A percentile compares a stretch with the other conserved stretches of the same genome.
Evolutionary conservation across 2,888 invertebrate genomes (phyloP).

Genomic region (Drosophila longiperda): DNA sequence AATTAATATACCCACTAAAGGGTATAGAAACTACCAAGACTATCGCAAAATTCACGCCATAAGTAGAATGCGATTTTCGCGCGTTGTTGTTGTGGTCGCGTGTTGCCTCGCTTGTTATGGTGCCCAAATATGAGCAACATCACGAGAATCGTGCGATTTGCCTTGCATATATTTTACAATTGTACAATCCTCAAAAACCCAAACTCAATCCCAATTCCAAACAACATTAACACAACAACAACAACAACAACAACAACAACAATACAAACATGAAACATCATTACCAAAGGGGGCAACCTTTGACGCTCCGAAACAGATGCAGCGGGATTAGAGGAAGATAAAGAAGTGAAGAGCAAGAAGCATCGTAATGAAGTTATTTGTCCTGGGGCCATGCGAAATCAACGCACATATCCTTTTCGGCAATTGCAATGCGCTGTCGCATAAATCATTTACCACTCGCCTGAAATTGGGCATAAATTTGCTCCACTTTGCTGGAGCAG

Average conservation of each 20-base stretch:
- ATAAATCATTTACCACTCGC: conserved; percentile 80
- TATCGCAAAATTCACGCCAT: conserved; percentile 79
- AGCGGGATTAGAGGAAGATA: background rate
- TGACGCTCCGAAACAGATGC: conserved; percentile 1
- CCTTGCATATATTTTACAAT: conserved; percentile 81
- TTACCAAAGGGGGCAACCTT: conserved; percentile 60
- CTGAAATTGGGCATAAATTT: conserved; percentile 81
- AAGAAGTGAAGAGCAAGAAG: conserved; percentile 8
- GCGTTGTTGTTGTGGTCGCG: conserved; percentile 68
- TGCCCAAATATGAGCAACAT: conserved; percentile 84
- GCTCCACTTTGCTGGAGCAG: conserved; percentile 68
- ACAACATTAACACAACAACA: conserved; percentile 14
- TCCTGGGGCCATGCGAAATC: conserved; percentile 78
- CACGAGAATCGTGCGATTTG: conserved; percentile 83
- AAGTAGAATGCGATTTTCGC: conserved; percentile 81
- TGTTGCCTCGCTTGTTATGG: conserved; percentile 78
- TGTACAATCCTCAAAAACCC: conserved; percentile 64
- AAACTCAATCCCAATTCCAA: conserved; percentile 51
- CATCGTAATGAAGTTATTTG: conserved; percentile 78
- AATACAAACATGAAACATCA: conserved; percentile 67
- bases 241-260: conserved; percentile 37
- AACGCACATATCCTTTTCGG: conserved; percentile 81
- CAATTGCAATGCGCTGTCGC: conserved; percentile 79
- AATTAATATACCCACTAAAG: background rate
- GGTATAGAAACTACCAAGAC: conserved; percentile 41